A percentile compares a stretch with the other conserved stretches of the same genome.
Conservation (phyloP, 2,113 vertebrate genomes). For the Erinaceus europaeus region DNA sequence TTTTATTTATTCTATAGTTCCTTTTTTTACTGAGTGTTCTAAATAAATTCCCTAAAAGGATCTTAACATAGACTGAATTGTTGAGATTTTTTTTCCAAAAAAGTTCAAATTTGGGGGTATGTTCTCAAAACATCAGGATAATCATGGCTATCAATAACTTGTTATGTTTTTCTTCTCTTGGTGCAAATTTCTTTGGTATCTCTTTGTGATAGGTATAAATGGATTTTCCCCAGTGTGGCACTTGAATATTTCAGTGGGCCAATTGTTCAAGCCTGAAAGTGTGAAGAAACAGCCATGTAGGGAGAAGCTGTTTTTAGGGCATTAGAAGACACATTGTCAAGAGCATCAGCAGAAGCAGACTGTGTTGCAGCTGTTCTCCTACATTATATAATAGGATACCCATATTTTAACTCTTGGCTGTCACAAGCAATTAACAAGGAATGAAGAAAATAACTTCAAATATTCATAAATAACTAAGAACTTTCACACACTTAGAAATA, state of each 20-base stretch:
- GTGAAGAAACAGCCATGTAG: conserved; percentile 55
- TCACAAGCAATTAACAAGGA: conserved; percentile 71
- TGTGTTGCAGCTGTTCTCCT: conserved; percentile 59
- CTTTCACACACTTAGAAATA: conserved; percentile 52
- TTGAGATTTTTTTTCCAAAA: not conserved
- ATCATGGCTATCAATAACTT: not conserved
- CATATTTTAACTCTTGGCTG: conserved; percentile 76
- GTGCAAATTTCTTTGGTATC: not conserved
- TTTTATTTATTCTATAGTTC: not conserved
- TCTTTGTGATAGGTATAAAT: conserved; percentile 19
- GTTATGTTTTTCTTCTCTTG: not conserved
- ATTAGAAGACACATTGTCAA: conserved; percentile 74
- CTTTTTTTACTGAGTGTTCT: not conserved
- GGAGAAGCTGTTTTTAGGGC: conserved; percentile 54
- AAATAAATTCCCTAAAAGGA: too few relatives aligned
- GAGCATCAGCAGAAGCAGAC: conserved; percentile 53
- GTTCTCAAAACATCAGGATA: not conserved
- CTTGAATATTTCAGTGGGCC: conserved; percentile 28
- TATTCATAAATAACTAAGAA: conserved; percentile 71
- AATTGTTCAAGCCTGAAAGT: conserved; percentile 23
- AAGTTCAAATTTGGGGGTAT: not conserved
- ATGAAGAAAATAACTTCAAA: conserved; percentile 69
- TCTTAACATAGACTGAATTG: too few relatives aligned
- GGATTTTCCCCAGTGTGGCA: conserved; percentile 32
- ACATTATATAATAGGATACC: conserved; percentile 62